phyloP scores from a whole-genome alignment of 2,113 vertebrate genomes.

The Hippocampus barbouri region DNA sequence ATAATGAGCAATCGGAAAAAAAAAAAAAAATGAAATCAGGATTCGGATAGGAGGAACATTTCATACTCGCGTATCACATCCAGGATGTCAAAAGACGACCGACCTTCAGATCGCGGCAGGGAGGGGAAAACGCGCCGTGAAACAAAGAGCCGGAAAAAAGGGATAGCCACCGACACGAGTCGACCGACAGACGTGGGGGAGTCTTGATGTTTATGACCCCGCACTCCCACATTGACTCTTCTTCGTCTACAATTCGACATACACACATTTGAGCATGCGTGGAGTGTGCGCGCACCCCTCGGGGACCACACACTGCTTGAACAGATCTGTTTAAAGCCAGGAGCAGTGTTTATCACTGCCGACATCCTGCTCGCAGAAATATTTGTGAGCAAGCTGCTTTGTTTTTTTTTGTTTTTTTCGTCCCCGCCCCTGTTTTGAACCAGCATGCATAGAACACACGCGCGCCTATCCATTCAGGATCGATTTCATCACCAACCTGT shows the following conservation, averaged over 20 bases:
- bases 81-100: slow-evolving; percentile 17
- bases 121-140: slow-evolving; percentile 25
- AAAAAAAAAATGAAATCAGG: neutral
- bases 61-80: slow-evolving; percentile 39
- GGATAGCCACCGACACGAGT: slow-evolving; percentile 22
- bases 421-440: slow-evolving; percentile 12
- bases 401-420: slow-evolving; percentile 25
- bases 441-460: slow-evolving; percentile 8
- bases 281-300: slow-evolving; percentile 12
- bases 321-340: slow-evolving; percentile 72
- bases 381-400: slow-evolving; percentile 53
- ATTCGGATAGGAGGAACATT: slow-evolving; percentile 29
- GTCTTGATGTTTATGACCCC: slow-evolving; percentile 57
- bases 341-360: slow-evolving; percentile 71
- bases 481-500: neutral
- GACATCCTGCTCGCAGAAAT: slow-evolving; percentile 71
- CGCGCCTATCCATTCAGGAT: neutral
- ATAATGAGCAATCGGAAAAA: slow-evolving; percentile 11
- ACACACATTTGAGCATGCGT: slow-evolving; percentile 8
- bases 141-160: neutral
- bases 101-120: slow-evolving; percentile 35
- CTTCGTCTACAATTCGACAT: slow-evolving; percentile 2
- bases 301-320: slow-evolving; percentile 71
- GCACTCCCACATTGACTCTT: slow-evolving; percentile 42
- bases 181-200: slow-evolving; percentile 54